Conservation (phyloP, 92 coral and sea anemone genomes). For the Epizoanthus rinbou region DNA sequence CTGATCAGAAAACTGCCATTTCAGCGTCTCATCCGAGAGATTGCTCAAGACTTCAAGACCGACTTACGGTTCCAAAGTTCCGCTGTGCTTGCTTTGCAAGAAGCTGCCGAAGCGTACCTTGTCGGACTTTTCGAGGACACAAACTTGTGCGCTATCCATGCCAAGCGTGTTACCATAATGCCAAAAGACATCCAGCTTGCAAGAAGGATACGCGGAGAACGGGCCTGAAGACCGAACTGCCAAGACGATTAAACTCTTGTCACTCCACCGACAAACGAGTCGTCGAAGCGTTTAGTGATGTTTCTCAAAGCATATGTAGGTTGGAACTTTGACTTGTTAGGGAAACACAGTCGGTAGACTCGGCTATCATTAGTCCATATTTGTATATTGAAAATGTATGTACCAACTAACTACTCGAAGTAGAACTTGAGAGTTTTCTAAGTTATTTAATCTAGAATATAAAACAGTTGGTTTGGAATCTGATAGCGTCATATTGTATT, state of each 20-base stretch:
- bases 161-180: slow-evolving; percentile 90
- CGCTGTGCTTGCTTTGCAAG: slow-evolving; percentile 90
- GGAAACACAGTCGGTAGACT: no score
- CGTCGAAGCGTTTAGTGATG: background rate
- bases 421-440: background rate
- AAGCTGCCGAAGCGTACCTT: slow-evolving; percentile 90
- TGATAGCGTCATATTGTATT: no score
- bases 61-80: slow-evolving; percentile 98
- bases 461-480: no score
- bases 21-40: slow-evolving; percentile 55
- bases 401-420: background rate
- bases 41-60: slow-evolving; percentile 71
- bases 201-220: slow-evolving; percentile 89
- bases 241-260: background rate
- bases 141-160: slow-evolving; percentile 93
- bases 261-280: background rate
- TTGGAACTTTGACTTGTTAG: background rate
- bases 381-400: no score
- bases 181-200: slow-evolving; percentile 94
- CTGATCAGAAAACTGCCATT: slow-evolving; percentile 54
- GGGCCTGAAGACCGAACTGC: slow-evolving; percentile 53
- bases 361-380: no score
- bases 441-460: no score
- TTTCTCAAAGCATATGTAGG: background rate
- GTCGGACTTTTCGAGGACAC: slow-evolving; percentile 95